Conservation (phyloP, 2,113 vertebrate species). For the Podarcis cretensis region DNA sequence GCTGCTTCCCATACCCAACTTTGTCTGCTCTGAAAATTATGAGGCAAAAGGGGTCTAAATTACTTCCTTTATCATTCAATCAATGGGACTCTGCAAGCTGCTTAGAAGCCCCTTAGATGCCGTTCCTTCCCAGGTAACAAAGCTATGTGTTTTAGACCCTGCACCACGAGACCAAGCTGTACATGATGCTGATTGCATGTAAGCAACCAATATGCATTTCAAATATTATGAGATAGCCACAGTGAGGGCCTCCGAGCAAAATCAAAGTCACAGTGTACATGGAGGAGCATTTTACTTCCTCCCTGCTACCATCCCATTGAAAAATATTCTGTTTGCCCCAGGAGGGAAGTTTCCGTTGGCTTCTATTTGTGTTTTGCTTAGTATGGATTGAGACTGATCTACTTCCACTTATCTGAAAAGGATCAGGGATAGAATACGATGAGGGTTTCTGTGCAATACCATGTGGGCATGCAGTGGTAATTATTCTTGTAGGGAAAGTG, state of each 20-base stretch:
- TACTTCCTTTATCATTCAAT: neutral
- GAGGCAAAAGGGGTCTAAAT: neutral
- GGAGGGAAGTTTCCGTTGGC: neutral
- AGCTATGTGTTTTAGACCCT: neutral
- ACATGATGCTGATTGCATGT: neutral
- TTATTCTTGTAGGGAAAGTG: neutral
- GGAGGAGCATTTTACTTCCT: neutral
- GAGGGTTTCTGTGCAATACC: neutral
- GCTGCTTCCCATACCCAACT: neutral
- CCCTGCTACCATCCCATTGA: neutral
- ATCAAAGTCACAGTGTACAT: neutral
- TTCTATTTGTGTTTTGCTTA: no score
- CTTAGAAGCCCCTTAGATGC: neutral
- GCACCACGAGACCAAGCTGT: neutral
- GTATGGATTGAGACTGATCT: neutral
- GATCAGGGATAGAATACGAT: neutral
- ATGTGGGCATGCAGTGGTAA: neutral
- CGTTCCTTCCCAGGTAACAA: neutral
- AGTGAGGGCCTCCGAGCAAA: neutral
- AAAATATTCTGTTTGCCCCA: neutral
- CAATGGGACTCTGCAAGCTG: neutral
- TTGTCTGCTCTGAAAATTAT: neutral
- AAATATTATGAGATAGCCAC: neutral
- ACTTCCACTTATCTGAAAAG: neutral
- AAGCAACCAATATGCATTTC: neutral